Evolutionary conservation across 2,888 invertebrate genomes (phyloP).

Genomic region (Napeogenes inachia): DNA sequence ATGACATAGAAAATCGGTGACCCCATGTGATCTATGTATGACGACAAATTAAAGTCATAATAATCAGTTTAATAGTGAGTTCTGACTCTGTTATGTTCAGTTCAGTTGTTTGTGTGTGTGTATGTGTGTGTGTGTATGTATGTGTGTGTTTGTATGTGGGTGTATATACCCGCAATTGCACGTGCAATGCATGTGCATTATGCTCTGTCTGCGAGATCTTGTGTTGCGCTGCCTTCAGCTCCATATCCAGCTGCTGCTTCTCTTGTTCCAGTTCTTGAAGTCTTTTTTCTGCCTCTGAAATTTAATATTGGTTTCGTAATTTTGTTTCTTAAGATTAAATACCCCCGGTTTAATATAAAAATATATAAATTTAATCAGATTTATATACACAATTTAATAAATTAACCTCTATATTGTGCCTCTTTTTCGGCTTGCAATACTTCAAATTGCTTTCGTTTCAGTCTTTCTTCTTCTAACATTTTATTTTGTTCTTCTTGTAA

Average conservation of each 20-base stretch:
- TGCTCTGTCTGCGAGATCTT: conserved; percentile 83
- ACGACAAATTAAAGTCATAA: no score
- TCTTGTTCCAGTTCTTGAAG: conserved; percentile 84
- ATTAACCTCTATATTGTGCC: conserved; percentile 79
- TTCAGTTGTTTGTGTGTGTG: not conserved
- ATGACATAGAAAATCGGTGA: no score
- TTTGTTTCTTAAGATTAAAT: no score
- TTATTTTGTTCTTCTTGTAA: conserved; percentile 86
- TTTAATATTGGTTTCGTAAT: not conserved
- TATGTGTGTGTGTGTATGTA: not conserved
- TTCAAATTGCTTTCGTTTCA: conserved; percentile 86
- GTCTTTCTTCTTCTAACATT: conserved; percentile 84
- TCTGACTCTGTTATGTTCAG: no score
- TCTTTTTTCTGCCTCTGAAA: conserved; percentile 82
- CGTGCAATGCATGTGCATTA: conserved; percentile 62
- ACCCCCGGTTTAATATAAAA: not conserved
- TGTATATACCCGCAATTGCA: conserved; percentile 60
- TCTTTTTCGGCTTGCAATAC: conserved; percentile 84
- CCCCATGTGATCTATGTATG: no score
- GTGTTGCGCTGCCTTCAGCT: conserved; percentile 81
- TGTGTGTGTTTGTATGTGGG: not conserved
- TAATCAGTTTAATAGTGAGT: no score
- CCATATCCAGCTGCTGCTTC: conserved; percentile 81
- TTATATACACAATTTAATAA: no score
- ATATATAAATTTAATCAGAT: not conserved